Evolutionary conservation across 2,797 vertebrate genomes (phyloP).

Genomic region (Spinus pinus): DNA sequence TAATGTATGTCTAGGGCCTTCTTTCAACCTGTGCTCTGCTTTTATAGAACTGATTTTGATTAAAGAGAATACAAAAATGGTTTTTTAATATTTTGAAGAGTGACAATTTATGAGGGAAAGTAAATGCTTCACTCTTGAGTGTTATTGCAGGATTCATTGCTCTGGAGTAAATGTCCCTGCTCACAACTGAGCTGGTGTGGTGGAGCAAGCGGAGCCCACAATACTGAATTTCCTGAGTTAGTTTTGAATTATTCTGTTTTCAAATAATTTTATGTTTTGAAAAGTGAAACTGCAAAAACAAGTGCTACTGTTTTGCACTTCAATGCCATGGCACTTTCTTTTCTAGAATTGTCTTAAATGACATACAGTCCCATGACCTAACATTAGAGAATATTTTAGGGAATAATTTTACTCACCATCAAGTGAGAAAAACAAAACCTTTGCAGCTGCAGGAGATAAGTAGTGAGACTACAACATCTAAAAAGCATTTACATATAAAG

Average conservation of each 20-base stretch:
- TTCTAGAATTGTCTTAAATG: not conserved
- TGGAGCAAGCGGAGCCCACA: not conserved
- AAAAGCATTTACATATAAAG: not conserved
- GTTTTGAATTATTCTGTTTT: not conserved
- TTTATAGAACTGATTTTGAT: slow-evolving; percentile 53
- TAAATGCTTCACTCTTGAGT: not conserved
- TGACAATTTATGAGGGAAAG: slow-evolving; percentile 38
- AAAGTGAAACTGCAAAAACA: not conserved
- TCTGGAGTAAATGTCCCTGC: not conserved
- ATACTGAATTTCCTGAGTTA: not conserved
- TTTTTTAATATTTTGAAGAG: slow-evolving; percentile 15
- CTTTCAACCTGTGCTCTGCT: slow-evolving; percentile 42
- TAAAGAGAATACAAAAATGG: slow-evolving; percentile 24
- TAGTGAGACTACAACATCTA: not conserved
- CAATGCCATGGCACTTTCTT: not conserved
- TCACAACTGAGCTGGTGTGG: not conserved
- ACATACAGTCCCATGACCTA: not conserved
- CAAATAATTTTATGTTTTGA: not conserved
- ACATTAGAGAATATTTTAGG: not conserved
- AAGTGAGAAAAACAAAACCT: not conserved
- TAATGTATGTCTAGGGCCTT: slow-evolving; percentile 29
- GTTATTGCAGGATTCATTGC: not conserved
- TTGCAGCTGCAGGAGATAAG: not conserved
- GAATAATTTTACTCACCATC: not conserved
- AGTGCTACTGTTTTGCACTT: not conserved